These are phyloP conservation scores for Dasysyrphus tricinctus DNA, from an alignment of 2,888 invertebrate genomes.

Conservation along the genomic window DNA sequence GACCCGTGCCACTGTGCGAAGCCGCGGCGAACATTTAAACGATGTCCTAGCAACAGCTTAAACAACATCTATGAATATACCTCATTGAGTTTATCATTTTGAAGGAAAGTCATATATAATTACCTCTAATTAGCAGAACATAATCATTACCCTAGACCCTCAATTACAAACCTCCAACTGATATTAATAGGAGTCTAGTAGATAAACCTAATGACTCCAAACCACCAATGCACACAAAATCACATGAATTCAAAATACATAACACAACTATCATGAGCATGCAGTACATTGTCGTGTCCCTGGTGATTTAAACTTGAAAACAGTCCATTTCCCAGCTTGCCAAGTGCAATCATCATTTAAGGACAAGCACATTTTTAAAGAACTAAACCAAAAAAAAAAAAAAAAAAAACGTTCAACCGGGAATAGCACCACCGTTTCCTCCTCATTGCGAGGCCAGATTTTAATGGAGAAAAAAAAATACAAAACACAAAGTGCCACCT, in stretches of 20 bases:
- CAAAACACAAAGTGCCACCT: slow-evolving; percentile 34
- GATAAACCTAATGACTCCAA: background rate
- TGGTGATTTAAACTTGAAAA: slow-evolving; percentile 13
- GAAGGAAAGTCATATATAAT: too few relatives aligned
- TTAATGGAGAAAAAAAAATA: slow-evolving; percentile 25
- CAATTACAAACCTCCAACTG: background rate
- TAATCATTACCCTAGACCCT: too few relatives aligned
- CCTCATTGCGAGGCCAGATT: slow-evolving; percentile 34
- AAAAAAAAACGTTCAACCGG: slow-evolving; percentile 33
- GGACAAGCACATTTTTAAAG: slow-evolving; percentile 33
- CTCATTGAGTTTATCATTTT: too few relatives aligned
- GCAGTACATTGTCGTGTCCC: slow-evolving; percentile 24
- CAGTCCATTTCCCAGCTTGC: slow-evolving; percentile 25
- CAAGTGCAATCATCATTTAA: slow-evolving; percentile 39
- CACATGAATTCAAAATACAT: background rate
- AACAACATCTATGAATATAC: too few relatives aligned
- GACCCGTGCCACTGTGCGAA: too few relatives aligned
- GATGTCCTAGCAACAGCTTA: too few relatives aligned
- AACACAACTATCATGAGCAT: background rate
- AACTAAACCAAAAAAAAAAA: slow-evolving; percentile 18
- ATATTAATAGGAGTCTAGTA: background rate
- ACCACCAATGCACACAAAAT: background rate
- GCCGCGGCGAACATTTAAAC: too few relatives aligned
- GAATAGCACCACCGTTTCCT: slow-evolving; percentile 32
- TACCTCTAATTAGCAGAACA: too few relatives aligned